Evolutionary conservation across 2,797 vertebrate species (phyloP).

Genomic region (Pelobates cultripes): DNA sequence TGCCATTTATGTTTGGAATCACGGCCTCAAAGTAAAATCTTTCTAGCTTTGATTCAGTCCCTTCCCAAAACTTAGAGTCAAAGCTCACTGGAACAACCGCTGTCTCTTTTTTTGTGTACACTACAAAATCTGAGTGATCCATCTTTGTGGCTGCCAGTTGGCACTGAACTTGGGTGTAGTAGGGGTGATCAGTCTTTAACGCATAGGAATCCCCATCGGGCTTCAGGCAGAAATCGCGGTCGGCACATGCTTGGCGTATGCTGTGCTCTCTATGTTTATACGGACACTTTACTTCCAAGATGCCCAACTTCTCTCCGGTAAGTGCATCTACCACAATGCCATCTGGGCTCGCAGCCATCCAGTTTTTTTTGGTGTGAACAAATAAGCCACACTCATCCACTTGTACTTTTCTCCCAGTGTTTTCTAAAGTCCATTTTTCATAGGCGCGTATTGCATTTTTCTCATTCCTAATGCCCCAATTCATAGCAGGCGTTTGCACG

Average conservation of each 20-base stretch:
- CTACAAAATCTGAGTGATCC: slow-evolving; percentile 69
- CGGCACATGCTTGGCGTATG: slow-evolving; percentile 73
- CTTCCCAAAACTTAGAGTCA: slow-evolving; percentile 71
- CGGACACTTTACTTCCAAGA: slow-evolving; percentile 85
- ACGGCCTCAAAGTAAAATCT: slow-evolving; percentile 73
- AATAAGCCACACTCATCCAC: slow-evolving; percentile 78
- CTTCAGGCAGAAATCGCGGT: slow-evolving; percentile 76
- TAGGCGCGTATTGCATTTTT: slow-evolving; percentile 65
- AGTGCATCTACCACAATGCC: slow-evolving; percentile 71
- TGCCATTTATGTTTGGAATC: slow-evolving; percentile 66
- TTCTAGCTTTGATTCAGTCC: slow-evolving; percentile 72
- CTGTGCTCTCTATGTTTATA: slow-evolving; percentile 76
- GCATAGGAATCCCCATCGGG: slow-evolving; percentile 57
- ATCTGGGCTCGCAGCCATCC: slow-evolving; percentile 82
- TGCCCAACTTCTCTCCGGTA: slow-evolving; percentile 65
- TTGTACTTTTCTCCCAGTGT: slow-evolving; percentile 53
- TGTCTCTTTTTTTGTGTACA: slow-evolving; percentile 74
- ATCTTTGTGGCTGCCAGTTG: slow-evolving; percentile 76
- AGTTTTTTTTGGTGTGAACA: slow-evolving; percentile 68
- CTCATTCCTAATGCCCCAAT: slow-evolving; percentile 76
- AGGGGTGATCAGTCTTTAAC: slow-evolving; percentile 74
- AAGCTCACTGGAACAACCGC: slow-evolving; percentile 74
- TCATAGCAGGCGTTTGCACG: slow-evolving; percentile 75
- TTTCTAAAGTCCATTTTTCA: slow-evolving; percentile 65
- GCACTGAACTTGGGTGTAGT: slow-evolving; percentile 82